Base-by-base conservation (phyloP, 2,113 vertebrate species). In the Nycticryphes semicollaris region DNA sequence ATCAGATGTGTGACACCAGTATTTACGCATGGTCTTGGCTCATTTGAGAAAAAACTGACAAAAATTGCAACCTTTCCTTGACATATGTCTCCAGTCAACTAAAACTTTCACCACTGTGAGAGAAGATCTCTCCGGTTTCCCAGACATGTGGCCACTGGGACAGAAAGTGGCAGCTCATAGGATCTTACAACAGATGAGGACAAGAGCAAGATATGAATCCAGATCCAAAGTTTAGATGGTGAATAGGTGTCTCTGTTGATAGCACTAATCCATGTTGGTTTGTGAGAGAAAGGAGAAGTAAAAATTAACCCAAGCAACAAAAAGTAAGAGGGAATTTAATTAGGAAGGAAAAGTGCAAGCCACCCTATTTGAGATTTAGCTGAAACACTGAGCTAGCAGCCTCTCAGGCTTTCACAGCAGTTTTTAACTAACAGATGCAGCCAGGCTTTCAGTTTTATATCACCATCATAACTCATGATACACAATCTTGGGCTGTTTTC, bases 401-500 rank as follows among this genome's bases (percentile, higher is more conserved):
- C 86, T 91, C 77, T 69, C 69, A 28, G 57, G 45, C 78, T 93
- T 93, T 94, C 95, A 54, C 84, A 92, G 93, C 89, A 91, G 83
- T 92, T 95, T 96, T 94, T 91, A 94, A 96, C 89, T 82, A 95
- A 96, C 96, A 93, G 94, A 96, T 97, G 96, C 84, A 89, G 84
- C 73, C 89, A 93, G 90, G 96, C 91, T 96, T 94, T 94, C 95
- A 57, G 48, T 95, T 96, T 95, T 97, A 94, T 95, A 93, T 94
- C 91, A 39, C 95, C 41, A 1, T 74, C 95, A 95, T 97, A 97
- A 97, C 91, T 96, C 96, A 96, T 96, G 96, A 96, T 89, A 96
- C 96, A 89, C 96, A 97, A 94, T 97, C 96, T 93, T 82, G 51
- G 86, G 90, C 93, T 92, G 63, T 79, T 93, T 91, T 92, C 94